These are phyloP conservation scores for Drosophila asahinai DNA, from an alignment of 1,140 invertebrate species.

Conservation along the genomic window DNA sequence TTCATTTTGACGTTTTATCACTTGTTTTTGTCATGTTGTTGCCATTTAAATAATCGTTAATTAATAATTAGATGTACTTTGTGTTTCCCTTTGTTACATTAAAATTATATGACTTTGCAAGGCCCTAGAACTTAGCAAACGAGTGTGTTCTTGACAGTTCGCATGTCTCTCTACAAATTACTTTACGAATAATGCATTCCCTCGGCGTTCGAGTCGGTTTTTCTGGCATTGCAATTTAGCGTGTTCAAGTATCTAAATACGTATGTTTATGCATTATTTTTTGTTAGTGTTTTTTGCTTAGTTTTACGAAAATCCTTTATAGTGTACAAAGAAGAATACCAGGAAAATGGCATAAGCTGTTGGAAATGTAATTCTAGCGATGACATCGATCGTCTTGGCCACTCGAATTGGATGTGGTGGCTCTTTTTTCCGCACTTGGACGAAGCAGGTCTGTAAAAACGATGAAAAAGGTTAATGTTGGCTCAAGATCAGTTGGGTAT, in stretches of 20 bases:
- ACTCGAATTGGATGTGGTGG: constrained; percentile 95
- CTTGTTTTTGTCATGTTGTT: constrained; percentile 61
- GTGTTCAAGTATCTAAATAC: constrained; percentile 35
- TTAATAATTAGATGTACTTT: constrained; percentile 74
- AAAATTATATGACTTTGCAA: constrained; percentile 71
- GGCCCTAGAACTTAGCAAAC: constrained; percentile 61
- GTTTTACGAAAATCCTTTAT: constrained; percentile 90
- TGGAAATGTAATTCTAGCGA: constrained; percentile 96
- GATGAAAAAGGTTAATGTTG: neutral
- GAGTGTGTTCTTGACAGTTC: constrained; percentile 38
- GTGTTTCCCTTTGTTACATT: constrained; percentile 81
- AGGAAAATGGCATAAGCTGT: constrained; percentile 96
- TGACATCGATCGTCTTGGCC: constrained; percentile 97
- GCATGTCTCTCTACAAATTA: constrained; percentile 41
- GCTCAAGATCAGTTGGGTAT: neutral
- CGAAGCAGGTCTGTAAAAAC: constrained; percentile 87
- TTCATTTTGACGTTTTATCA: constrained; percentile 64
- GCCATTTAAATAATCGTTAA: constrained; percentile 53
- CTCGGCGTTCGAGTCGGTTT: constrained; percentile 25
- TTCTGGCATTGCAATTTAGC: constrained; percentile 43
- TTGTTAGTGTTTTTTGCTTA: constrained; percentile 52
- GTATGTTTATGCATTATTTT: constrained; percentile 35
- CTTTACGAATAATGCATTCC: constrained; percentile 34
- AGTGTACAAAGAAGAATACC: constrained; percentile 97
- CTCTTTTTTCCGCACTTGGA: constrained; percentile 94